Evolutionary conservation across 92 coral and sea anemone species (phyloP).

Genomic region (Palythoa heliodiscus): DNA sequence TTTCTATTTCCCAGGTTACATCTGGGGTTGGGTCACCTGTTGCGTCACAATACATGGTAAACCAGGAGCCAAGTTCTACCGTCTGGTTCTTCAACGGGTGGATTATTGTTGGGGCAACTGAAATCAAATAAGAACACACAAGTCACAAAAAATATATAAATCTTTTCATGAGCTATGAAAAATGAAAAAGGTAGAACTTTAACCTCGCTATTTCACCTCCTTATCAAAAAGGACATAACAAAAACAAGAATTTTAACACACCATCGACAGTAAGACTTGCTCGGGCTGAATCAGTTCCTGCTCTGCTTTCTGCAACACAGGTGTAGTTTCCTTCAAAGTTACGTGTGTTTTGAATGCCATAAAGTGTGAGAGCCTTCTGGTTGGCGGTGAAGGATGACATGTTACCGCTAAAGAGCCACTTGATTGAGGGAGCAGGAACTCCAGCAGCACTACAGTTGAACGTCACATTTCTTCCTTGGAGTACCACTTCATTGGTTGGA

Average conservation of each 20-base stretch:
- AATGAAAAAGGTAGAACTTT: too few relatives aligned
- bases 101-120: neutral
- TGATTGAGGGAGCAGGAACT: neutral
- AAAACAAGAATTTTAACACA: neutral
- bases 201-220: too few relatives aligned
- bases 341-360: neutral
- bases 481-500: neutral
- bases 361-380: neutral
- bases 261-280: neutral
- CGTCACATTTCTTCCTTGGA: neutral
- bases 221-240: too few relatives aligned
- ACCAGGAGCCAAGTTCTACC: conserved; percentile 8
- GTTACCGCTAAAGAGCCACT: conserved; percentile 4
- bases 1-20: neutral
- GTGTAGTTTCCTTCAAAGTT: conserved; percentile 23
- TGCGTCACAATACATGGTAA: conserved; percentile 4
- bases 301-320: conserved; percentile 3
- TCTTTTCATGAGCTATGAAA: too few relatives aligned
- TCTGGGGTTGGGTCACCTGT: conserved; percentile 1
- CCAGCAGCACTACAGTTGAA: conserved; percentile 8
- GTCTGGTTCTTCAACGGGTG: conserved; percentile 4
- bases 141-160: neutral
- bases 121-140: neutral
- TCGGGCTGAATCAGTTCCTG: neutral
- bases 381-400: neutral